Evolutionary conservation across 1,140 invertebrate species (phyloP).

Genomic region (Rhagoletis zephyria): DNA sequence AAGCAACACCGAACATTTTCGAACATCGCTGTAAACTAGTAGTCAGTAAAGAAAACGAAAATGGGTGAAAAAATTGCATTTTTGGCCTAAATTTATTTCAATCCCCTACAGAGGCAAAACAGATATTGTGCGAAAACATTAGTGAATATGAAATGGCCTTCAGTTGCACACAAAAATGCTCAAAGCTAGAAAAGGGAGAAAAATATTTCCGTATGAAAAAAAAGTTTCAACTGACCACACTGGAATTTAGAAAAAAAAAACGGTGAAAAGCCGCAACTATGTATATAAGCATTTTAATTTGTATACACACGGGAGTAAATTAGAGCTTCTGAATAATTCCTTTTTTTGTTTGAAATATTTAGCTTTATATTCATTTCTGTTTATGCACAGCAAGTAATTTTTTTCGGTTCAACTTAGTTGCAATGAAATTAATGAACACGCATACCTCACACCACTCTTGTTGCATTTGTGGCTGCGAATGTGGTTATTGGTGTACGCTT

Average conservation of each 20-base stretch:
- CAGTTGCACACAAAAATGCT: no score
- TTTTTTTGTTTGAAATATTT: background rate
- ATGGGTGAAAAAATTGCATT: no score
- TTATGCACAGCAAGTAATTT: constrained; percentile 21
- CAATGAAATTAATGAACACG: constrained; percentile 19
- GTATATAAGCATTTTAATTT: background rate
- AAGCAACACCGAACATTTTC: no score
- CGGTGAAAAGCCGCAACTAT: background rate
- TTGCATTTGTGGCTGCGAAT: no score
- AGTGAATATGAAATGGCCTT: no score
- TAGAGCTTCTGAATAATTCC: constrained; percentile 6
- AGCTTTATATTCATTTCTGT: background rate
- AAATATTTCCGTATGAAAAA: background rate
- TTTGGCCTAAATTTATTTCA: no score
- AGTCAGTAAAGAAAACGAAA: no score
- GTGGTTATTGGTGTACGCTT: no score
- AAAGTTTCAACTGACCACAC: constrained; percentile 1
- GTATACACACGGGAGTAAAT: background rate
- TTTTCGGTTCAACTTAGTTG: constrained; percentile 17
- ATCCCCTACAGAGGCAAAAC: no score
- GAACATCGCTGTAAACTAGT: no score
- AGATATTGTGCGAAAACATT: no score
- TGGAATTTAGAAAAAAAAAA: background rate
- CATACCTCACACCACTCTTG: background rate
- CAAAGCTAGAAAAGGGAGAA: no score